These are phyloP conservation scores for Thunnus albacares DNA, from an alignment of 2,797 vertebrate genomes.

Conservation along the genomic window DNA sequence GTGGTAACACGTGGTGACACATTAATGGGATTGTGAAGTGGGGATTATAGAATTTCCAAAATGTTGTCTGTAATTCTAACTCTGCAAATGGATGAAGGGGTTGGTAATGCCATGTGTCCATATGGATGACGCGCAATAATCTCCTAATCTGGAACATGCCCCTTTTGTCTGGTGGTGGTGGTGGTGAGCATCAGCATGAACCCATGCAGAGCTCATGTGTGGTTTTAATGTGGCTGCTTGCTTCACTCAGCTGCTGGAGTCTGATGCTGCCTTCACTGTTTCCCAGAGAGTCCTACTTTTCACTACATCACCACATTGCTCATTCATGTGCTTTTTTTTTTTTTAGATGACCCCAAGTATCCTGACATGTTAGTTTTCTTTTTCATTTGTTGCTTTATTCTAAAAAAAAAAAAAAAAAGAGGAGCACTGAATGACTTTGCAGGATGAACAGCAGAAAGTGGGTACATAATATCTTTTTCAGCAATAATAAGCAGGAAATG, in stretches of 20 bases:
- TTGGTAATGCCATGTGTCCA: conserved; percentile 52
- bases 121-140: conserved; percentile 65
- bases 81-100: conserved; percentile 31
- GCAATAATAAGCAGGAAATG: not conserved
- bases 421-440: not conserved
- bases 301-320: fast-evolving
- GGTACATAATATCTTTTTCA: not conserved
- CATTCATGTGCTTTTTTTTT: not conserved
- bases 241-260: conserved; percentile 1
- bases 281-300: not conserved
- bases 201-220: not conserved
- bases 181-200: conserved; percentile 18
- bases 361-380: too few species aligned
- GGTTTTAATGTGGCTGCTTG: not conserved
- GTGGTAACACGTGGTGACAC: conserved; percentile 35
- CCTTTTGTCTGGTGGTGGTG: conserved; percentile 42
- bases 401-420: not conserved
- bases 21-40: conserved; percentile 42
- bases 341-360: too few species aligned
- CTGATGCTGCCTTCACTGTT: conserved; percentile 43
- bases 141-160: conserved; percentile 64
- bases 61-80: conserved; percentile 31
- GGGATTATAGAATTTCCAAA: conserved; percentile 53
- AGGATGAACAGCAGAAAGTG: not conserved
- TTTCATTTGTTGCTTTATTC: not conserved